Evolutionary conservation across 2,113 vertebrate species (phyloP).

Genomic region (Calyptommatus sinebrachiatus): DNA sequence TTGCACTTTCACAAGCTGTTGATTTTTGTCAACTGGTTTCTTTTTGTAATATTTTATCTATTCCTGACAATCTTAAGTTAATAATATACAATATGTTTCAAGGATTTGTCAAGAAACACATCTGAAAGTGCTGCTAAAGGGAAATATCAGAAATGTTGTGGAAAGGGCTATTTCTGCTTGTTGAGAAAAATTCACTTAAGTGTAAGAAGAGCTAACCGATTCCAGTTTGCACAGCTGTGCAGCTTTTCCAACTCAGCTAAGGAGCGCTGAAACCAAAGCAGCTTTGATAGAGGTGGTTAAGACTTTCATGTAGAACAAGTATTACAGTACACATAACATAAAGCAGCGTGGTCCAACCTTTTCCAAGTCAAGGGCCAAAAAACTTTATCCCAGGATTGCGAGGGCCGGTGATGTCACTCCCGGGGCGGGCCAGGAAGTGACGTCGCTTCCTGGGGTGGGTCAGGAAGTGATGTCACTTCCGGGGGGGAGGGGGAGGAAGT

Average conservation of each 20-base stretch:
- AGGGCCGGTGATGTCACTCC: no score
- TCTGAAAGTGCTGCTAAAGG: no score
- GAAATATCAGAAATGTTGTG: neutral
- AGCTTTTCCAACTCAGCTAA: neutral
- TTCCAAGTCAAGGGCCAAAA: no score
- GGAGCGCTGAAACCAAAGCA: neutral
- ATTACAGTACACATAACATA: neutral
- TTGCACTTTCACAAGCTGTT: no score
- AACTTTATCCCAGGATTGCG: no score
- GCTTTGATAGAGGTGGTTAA: neutral
- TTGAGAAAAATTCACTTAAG: neutral
- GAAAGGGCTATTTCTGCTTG: neutral
- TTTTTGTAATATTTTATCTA: neutral
- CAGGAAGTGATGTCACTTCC: no score
- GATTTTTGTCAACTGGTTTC: neutral
- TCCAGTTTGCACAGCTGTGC: neutral
- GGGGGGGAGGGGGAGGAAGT: no score
- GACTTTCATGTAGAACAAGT: neutral
- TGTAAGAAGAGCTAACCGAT: neutral
- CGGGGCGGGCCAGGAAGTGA: no score
- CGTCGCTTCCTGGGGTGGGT: no score
- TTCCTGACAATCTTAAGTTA: neutral
- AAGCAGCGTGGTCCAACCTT: no score
- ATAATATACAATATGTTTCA: neutral
- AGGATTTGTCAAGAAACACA: neutral